These are phyloP conservation scores for Heteromyza rotundicornis DNA, from an alignment of 2,888 invertebrate species.

Conservation along the genomic window DNA sequence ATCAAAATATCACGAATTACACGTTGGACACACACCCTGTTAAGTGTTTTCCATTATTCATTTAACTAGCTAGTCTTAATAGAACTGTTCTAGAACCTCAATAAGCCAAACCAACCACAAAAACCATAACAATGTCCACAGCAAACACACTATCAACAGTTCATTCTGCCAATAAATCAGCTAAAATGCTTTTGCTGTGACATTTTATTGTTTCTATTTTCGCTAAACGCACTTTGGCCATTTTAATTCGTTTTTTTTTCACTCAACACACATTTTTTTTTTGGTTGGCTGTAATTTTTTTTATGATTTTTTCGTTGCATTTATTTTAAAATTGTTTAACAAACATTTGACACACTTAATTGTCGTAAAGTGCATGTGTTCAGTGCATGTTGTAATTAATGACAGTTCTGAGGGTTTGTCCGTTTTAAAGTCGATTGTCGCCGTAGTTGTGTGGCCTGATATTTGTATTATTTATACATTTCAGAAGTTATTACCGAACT, in stretches of 20 bases:
- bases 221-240: background rate
- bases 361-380: slow-evolving; percentile 11
- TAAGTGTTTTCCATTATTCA: no score
- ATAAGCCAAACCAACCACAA: background rate
- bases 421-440: no score
- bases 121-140: background rate
- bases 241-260: no score
- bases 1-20: no score
- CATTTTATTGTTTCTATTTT: background rate
- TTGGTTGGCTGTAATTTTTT: background rate
- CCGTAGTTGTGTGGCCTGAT: no score
- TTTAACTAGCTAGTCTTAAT: background rate
- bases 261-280: background rate
- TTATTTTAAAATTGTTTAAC: slow-evolving; percentile 15
- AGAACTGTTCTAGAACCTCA: background rate
- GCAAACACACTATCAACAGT: background rate
- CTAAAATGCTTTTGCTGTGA: slow-evolving; percentile 1
- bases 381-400: no score
- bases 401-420: slow-evolving; percentile 2
- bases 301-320: slow-evolving; percentile 6
- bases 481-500: no score
- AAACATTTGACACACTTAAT: slow-evolving; percentile 20
- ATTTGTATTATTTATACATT: no score
- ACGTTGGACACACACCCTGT: no score
- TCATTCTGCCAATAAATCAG: background rate